These are phyloP conservation scores for Apis dorsata DNA, from an alignment of 1,140 invertebrate species.

Conservation along the genomic window DNA sequence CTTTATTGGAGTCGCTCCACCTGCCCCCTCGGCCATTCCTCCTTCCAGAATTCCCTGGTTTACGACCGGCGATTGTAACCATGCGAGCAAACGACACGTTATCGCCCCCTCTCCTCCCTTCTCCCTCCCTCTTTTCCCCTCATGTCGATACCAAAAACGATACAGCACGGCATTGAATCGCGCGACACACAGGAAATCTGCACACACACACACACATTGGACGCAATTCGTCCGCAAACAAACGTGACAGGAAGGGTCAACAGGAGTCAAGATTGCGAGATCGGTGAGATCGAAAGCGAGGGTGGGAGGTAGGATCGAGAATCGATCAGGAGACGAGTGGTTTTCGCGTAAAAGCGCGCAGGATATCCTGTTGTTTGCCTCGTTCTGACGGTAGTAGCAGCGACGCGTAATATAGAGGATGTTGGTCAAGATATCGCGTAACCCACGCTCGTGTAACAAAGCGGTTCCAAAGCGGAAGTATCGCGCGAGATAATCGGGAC, in stretches of 20 bases:
- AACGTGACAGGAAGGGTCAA: neutral
- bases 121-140: no score
- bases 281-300: no score
- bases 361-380: neutral
- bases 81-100: neutral
- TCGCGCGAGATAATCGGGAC: constrained; percentile 13
- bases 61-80: neutral
- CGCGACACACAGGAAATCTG: neutral
- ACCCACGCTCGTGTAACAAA: constrained; percentile 19
- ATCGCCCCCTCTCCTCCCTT: no score
- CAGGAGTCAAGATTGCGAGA: neutral
- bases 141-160: neutral
- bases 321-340: constrained; percentile 21
- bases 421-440: constrained; percentile 39
- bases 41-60: neutral
- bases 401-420: neutral
- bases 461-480: constrained; percentile 39
- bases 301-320: no score
- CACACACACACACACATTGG: no score
- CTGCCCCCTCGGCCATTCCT: neutral
- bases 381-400: neutral
- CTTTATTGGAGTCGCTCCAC: neutral
- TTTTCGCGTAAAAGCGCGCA: constrained; percentile 5
- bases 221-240: neutral
- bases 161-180: constrained; percentile 11